Base-by-base conservation (phyloP, 2,797 vertebrate genomes). In the Sparus aurata region DNA sequence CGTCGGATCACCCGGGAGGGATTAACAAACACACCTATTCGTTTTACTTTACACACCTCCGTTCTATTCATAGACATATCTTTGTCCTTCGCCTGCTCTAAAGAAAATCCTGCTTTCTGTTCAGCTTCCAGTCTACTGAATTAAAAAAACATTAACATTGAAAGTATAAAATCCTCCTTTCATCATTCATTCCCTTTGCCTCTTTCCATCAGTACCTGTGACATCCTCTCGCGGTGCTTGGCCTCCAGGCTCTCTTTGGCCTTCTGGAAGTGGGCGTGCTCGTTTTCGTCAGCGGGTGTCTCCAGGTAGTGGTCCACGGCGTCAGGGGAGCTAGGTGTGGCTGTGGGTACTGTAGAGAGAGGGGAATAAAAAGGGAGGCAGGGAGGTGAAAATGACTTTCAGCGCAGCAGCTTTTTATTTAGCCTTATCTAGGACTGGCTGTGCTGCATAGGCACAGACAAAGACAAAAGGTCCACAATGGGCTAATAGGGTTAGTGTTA, bases 241-340 rank as follows among this genome's bases (percentile, higher is more conserved):
- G 98, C 97, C 90, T 99, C 98, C 71, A 99, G 95, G 45, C 97
- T 97, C 86, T 99, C 98, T 85, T 99, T 99, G 79, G 98, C 98
- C 91, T 99, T 98, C 92, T 98, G 97, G 94, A 99, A 99, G 88
- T 97, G 97, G 75, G 96, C 95, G 1, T 99, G 98, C 3, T 99
- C 98, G 10, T 99, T 98, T 77, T 99, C 98, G 53, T 99, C 98
- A 0, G 97, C 98, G 0, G 98, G 97, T 0, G 97, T 97, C 94
- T 99, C 98, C 61, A 99, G 94, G 49, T 99, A 99, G 83, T 96
- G 97, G 92, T 99, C 98, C 45, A 99, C 97, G 0, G 97, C 97
- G 6, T 99, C 97, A 0, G 97, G 95, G 75, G 97, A 97, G 92
- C 96, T 98, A 85, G 98, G 97, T 0, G 94, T 96, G 54, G 97